phyloP scores from a whole-genome alignment of 2,797 vertebrate species.

The Podarcis siculus region DNA sequence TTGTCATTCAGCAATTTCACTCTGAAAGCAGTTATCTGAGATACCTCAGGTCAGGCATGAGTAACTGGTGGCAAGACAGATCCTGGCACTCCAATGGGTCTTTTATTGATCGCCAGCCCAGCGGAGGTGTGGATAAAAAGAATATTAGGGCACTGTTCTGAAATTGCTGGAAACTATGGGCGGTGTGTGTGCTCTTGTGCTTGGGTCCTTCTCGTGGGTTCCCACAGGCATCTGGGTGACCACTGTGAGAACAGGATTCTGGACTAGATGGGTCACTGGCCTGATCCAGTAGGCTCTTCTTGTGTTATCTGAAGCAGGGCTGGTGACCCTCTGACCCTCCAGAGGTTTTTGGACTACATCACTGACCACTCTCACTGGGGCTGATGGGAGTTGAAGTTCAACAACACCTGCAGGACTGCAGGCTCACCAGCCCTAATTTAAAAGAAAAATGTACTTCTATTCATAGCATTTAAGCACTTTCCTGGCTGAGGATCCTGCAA shows the following conservation, averaged over 20 bases:
- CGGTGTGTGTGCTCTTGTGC: no score
- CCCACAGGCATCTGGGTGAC: no score
- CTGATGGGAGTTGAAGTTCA: no score
- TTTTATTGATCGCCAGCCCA: neutral
- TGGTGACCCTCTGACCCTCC: neutral
- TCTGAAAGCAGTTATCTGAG: neutral
- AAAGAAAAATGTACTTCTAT: neutral
- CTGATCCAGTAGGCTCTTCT: no score
- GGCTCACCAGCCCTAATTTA: neutral
- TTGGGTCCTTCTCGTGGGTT: no score
- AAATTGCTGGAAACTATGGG: no score
- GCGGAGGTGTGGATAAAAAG: neutral
- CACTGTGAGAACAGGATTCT: no score
- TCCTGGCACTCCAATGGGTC: no score
- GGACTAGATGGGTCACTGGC: no score
- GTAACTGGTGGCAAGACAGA: neutral
- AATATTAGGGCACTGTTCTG: neutral
- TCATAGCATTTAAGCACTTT: neutral
- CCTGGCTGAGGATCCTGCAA: neutral
- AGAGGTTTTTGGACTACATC: neutral
- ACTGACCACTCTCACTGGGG: no score
- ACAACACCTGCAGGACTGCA: neutral
- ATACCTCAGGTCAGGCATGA: neutral
- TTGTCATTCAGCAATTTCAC: neutral
- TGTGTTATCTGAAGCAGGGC: neutral